Conservation (phyloP, 1,140 invertebrate genomes). For the Artemia franciscana region DNA sequence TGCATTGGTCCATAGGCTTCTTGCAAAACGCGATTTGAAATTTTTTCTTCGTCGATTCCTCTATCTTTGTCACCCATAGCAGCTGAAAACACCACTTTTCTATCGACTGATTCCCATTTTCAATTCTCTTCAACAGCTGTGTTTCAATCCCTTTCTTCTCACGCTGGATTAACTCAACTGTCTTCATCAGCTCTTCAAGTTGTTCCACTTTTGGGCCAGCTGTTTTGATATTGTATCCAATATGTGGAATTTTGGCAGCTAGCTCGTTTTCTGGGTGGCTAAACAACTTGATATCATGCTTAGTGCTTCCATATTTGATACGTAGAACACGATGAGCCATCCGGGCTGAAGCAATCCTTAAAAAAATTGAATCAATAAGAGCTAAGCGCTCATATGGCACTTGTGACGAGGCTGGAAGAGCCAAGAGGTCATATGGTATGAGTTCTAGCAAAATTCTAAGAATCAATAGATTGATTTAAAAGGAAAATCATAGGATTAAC, state of each 20-base stretch:
- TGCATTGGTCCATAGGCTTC: slow-evolving; percentile 55
- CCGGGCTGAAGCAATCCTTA: slow-evolving; percentile 72
- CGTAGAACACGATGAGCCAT: slow-evolving; percentile 50
- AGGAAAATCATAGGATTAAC: too few relatives aligned
- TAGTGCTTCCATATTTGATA: slow-evolving; percentile 59
- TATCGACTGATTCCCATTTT: slow-evolving; percentile 49
- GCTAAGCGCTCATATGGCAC: too few relatives aligned
- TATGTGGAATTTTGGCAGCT: slow-evolving; percentile 27
- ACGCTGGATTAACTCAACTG: slow-evolving; percentile 65
- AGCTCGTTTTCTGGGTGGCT: slow-evolving; percentile 43
- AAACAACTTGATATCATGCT: slow-evolving; percentile 54
- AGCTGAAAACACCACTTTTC: slow-evolving; percentile 54
- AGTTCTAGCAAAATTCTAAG: too few relatives aligned
- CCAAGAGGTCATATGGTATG: too few relatives aligned
- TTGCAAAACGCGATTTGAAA: slow-evolving; percentile 51
- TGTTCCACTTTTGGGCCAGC: slow-evolving; percentile 29
- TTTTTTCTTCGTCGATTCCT: slow-evolving; percentile 49
- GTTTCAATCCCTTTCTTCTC: slow-evolving; percentile 69
- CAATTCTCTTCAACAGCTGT: too few relatives aligned
- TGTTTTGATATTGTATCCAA: slow-evolving; percentile 28
- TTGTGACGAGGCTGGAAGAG: too few relatives aligned
- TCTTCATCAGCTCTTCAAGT: slow-evolving; percentile 55
- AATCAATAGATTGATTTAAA: not conserved
- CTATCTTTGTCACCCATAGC: slow-evolving; percentile 53
- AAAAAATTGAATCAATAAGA: not conserved